Percentiles rank a stretch among this genome's conserved stretches.
phyloP scores from a whole-genome alignment of 2,888 invertebrate species.

The Eumacrocentrus americanus region DNA sequence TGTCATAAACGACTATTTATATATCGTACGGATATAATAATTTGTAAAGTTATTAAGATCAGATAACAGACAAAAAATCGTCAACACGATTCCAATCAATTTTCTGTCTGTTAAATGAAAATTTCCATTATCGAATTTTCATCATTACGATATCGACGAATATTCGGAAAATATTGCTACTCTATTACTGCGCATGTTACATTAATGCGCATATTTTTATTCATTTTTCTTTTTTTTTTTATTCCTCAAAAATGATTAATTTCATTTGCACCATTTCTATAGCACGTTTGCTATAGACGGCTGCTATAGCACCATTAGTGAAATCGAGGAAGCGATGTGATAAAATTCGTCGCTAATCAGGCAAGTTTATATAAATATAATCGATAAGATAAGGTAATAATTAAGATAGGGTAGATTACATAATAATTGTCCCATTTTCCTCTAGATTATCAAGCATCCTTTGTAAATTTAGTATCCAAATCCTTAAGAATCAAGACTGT shows the following conservation, averaged over 20 bases:
- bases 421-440: not conserved
- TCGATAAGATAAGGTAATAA: not conserved
- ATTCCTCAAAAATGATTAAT: not conserved
- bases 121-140: not conserved
- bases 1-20: not conserved
- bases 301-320: conserved; percentile 34
- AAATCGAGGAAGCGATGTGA: conserved; percentile 24
- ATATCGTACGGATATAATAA: not conserved
- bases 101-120: not conserved
- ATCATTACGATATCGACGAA: not conserved
- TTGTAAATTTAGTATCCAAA: not conserved
- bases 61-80: not conserved
- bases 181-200: not conserved
- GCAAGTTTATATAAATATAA: conserved; percentile 4
- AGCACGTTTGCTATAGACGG: conserved; percentile 12
- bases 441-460: not conserved
- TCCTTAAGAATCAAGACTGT: not conserved
- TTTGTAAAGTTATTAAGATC: not conserved
- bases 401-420: not conserved
- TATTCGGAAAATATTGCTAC: not conserved
- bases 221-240: not conserved
- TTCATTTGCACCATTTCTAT: conserved; percentile 7
- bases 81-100: too few species aligned
- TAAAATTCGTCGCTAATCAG: conserved; percentile 7
- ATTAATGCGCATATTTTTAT: conserved; percentile 5